Percentiles rank a stretch among this genome's conserved stretches.
Conservation (phyloP, 1,140 invertebrate genomes). For the Aphidius ervi region DNA sequence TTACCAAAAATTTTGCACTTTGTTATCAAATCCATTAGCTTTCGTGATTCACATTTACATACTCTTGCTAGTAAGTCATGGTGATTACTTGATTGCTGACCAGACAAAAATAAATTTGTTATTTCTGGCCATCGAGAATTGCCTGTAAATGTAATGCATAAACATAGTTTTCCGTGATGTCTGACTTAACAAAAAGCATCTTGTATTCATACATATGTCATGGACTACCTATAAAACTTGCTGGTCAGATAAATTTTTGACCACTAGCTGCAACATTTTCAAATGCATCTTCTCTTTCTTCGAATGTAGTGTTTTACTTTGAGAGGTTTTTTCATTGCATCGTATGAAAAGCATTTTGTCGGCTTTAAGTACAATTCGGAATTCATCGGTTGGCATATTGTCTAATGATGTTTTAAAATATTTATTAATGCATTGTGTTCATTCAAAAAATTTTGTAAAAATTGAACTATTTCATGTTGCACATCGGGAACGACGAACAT, state of each 20-base stretch:
- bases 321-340: conserved; percentile 38
- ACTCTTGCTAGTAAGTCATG: conserved; percentile 46
- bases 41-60: conserved; percentile 41
- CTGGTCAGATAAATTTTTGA: conserved; percentile 21
- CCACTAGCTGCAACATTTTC: conserved; percentile 21
- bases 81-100: conserved; percentile 32
- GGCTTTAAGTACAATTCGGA: conserved; percentile 6
- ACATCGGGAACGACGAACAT: background rate
- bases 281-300: conserved; percentile 33
- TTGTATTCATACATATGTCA: conserved; percentile 49
- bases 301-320: conserved; percentile 27
- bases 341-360: conserved; percentile 19
- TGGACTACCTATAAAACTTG: conserved; percentile 42
- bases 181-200: conserved; percentile 50
- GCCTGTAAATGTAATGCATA: conserved; percentile 40
- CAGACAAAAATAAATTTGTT: conserved; percentile 31
- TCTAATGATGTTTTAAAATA: conserved; percentile 2
- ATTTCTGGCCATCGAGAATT: conserved; percentile 52
- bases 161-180: conserved; percentile 41
- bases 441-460: conserved; percentile 9
- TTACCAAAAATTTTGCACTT: conserved; percentile 39
- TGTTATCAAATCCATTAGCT: conserved; percentile 33
- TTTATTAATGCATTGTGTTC: conserved; percentile 12
- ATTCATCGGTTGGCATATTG: background rate
- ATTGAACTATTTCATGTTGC: conserved; percentile 4